Base-by-base conservation (phyloP, 1,140 invertebrate genomes). In the Caerostris darwini region DNA sequence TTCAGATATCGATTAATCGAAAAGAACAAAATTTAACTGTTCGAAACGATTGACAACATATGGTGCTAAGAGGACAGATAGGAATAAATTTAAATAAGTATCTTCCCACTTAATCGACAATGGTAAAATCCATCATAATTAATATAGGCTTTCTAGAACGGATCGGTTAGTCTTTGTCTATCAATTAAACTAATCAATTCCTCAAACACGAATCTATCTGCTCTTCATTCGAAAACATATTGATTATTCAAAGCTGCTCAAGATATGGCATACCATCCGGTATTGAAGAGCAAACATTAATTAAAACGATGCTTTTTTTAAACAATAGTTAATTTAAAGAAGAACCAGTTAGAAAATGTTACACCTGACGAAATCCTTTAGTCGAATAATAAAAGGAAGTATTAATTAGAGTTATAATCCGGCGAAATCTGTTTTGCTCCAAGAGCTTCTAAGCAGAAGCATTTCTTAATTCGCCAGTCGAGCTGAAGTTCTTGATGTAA, bases 41-140 rank as follows among this genome's bases (percentile, higher is more conserved):
- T 7, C 10, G 3, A 14, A 53, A 53, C n/a, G 50, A 77, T 50
- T 4, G 71, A 53, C 71, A 53, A 19, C 71, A 53, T 12, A 77
- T 50, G 71, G 71, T 77, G 71, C 4, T 77, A 50, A 67, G n/a
- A 77, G 8, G 8, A 5, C 53, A 77, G 71, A 77, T 50, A 53
- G 4, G 34, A 77, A 12, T 34, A 53, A 77, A 77, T 77, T 77
- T 50, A 77, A 77, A 53, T 8, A 34, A 34, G 34, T 34, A 50
- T 50, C 71, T 19, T 3, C 34, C 53, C 50, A 77, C 53, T 77
- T 50, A 50, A 77, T 50, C 8, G 71, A 77, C 50, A 77, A 77
- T 50, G 34, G 34, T 77, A 77, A 77, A 53, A 77, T 77, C 71
- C 50, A 50, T 77, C 71, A 77, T 77, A 77, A 50, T 53, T 77